Percentiles rank a stretch among this genome's conserved stretches.
phyloP scores from a whole-genome alignment of 2,797 vertebrate genomes.

The Falco berigora region DNA sequence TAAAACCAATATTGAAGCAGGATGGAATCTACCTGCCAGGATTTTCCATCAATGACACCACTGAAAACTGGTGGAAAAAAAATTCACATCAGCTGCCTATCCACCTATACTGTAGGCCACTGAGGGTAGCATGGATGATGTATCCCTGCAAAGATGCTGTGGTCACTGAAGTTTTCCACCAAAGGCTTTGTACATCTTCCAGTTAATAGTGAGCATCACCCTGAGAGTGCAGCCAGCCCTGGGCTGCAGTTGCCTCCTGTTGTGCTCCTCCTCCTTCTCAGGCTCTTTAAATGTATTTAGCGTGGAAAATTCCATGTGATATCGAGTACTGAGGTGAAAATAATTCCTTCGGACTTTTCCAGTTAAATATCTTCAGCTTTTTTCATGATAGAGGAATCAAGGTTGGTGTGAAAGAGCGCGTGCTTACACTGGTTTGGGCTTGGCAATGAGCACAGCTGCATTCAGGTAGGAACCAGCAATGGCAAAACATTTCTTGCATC shows the following conservation, averaged over 20 bases:
- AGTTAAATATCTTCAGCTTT: background rate
- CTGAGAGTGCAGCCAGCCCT: background rate
- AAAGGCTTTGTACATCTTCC: background rate
- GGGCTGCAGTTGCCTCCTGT: background rate
- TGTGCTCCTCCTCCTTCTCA: background rate
- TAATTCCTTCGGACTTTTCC: background rate
- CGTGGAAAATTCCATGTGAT: background rate
- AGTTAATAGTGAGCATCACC: background rate
- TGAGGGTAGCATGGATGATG: background rate
- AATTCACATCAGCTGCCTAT: background rate
- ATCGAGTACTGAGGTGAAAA: background rate
- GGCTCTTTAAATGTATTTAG: background rate
- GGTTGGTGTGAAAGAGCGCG: background rate
- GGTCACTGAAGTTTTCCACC: background rate
- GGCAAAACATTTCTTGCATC: background rate
- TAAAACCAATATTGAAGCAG: conserved; percentile 19
- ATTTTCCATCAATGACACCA: background rate
- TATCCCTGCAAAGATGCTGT: background rate
- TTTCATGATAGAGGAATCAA: background rate
- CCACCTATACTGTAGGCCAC: background rate
- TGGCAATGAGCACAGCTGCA: background rate
- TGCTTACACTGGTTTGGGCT: background rate
- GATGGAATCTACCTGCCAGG: background rate
- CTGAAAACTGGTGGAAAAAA: background rate
- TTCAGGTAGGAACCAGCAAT: background rate